These are phyloP conservation scores for Montipora cactus DNA, from an alignment of 64 coral and sea anemone genomes.

Conservation along the genomic window DNA sequence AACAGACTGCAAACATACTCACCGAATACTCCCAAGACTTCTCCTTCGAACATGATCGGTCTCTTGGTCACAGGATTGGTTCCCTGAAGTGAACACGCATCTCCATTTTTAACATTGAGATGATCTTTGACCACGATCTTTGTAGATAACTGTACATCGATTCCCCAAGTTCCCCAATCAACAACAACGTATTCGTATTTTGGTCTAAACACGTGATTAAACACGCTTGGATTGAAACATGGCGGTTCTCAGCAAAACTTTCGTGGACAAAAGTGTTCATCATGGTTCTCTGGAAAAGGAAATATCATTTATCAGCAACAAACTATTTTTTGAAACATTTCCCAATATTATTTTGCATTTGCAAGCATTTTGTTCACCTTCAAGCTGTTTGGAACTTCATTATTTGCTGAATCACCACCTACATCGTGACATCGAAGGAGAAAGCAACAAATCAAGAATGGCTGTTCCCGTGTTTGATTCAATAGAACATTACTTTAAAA, in stretches of 20 bases:
- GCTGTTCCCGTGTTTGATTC: background rate
- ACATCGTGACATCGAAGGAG: background rate
- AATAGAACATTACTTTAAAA: background rate
- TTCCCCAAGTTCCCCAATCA: background rate
- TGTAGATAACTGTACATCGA: too few species aligned
- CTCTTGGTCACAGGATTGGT: too few species aligned
- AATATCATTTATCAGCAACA: background rate
- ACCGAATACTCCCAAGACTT: too few species aligned
- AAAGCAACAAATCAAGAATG: background rate
- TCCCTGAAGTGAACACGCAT: too few species aligned
- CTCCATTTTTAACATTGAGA: too few species aligned
- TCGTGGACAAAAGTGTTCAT: background rate
- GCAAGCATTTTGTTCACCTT: background rate
- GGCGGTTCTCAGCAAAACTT: background rate
- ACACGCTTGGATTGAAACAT: background rate
- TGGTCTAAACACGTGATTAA: background rate
- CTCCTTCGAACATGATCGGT: too few species aligned
- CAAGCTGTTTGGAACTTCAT: conserved; percentile 26
- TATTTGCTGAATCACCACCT: conserved; percentile 17
- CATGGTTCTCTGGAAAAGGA: background rate
- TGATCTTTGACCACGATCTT: too few species aligned
- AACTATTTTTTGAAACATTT: conserved; percentile 2
- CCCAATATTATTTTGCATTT: background rate
- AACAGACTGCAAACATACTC: too few species aligned
- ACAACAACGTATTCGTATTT: background rate